Conservation (phyloP, 2,888 invertebrate genomes). For the Brenthis ino region DNA sequence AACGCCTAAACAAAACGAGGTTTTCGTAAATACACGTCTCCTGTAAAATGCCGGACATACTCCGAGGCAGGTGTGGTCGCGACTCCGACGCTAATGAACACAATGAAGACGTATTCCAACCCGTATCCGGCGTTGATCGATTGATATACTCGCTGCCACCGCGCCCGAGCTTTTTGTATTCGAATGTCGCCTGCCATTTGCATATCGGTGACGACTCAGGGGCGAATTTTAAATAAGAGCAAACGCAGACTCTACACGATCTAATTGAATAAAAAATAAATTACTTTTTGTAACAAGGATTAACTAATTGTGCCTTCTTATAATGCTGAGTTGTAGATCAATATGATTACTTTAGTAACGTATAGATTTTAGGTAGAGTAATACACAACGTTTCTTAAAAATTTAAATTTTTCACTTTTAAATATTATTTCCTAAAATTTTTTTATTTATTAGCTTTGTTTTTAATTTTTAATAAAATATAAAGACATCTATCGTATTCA, state of each 20-base stretch:
- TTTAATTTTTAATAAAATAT: too few species aligned
- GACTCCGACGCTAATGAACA: conserved; percentile 77
- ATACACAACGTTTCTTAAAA: too few species aligned
- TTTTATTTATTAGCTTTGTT: too few species aligned
- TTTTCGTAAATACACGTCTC: conserved; percentile 34
- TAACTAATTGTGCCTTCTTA: background rate
- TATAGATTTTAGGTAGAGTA: too few species aligned
- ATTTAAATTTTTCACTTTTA: too few species aligned
- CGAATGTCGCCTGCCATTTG: conserved; percentile 78
- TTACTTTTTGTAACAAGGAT: background rate
- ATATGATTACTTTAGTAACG: too few species aligned
- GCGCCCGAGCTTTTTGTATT: conserved; percentile 81
- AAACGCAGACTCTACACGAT: conserved; percentile 18
- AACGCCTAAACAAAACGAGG: conserved; percentile 35
- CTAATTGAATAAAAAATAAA: background rate
- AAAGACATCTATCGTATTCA: too few species aligned
- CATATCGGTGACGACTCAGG: conserved; percentile 70
- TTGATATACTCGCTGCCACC: conserved; percentile 82
- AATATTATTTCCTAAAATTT: too few species aligned
- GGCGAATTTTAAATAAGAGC: conserved; percentile 75
- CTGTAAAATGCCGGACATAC: conserved; percentile 63
- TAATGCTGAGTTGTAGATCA: too few species aligned
- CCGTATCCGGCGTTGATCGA: conserved; percentile 82
- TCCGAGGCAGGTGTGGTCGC: conserved; percentile 72
- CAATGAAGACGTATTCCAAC: conserved; percentile 81